These are phyloP conservation scores for Empis livida DNA, from an alignment of 2,888 invertebrate species.

Conservation along the genomic window DNA sequence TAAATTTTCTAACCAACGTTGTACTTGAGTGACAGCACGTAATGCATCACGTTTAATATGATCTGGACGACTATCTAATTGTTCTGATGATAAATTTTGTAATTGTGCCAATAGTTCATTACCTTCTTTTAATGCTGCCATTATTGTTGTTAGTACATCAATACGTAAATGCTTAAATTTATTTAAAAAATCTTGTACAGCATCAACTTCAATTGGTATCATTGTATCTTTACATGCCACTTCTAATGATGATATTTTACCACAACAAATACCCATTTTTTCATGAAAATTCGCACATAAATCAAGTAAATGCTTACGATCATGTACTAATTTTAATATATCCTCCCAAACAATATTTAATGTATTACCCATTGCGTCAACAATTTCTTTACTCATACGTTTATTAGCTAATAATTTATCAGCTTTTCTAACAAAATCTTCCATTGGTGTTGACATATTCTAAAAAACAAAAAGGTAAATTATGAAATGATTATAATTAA, in stretches of 20 bases:
- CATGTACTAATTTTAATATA: conserved; percentile 63
- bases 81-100: conserved; percentile 51
- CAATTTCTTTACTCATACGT: conserved; percentile 62
- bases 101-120: conserved; percentile 60
- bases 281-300: conserved; percentile 67
- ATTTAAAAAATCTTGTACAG: conserved; percentile 53
- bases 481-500: no score
- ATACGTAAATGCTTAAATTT: conserved; percentile 59
- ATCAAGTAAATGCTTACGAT: conserved; percentile 61
- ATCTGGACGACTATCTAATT: conserved; percentile 61
- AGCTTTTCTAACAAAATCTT: conserved; percentile 74
- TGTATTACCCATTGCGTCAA: conserved; percentile 79
- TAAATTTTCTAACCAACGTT: conserved; percentile 59
- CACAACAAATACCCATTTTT: conserved; percentile 53
- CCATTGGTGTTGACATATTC: conserved; percentile 80
- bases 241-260: conserved; percentile 54
- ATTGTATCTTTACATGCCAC: conserved; percentile 51
- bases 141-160: conserved; percentile 59
- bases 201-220: conserved; percentile 57
- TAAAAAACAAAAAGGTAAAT: conserved; percentile 37
- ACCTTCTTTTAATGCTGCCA: conserved; percentile 69
- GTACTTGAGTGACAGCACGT: conserved; percentile 48
- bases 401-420: conserved; percentile 69
- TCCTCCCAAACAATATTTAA: conserved; percentile 68
- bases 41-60: conserved; percentile 42